phyloP scores from a whole-genome alignment of 2,797 vertebrate species.

The Acropternis orthonyx region DNA sequence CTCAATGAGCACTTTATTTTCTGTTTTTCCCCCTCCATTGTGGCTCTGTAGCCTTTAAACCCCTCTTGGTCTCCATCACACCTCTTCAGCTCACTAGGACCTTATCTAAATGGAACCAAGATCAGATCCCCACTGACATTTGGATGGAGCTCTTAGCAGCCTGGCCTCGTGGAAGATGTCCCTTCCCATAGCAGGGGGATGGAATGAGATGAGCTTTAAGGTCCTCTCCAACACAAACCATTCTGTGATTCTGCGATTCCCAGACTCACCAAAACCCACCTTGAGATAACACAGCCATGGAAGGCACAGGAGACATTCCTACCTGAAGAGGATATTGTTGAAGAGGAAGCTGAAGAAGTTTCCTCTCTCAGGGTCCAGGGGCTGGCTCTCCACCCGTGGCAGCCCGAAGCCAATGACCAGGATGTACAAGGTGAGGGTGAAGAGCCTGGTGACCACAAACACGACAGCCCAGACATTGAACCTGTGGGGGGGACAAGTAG shows the following conservation, averaged over 20 bases:
- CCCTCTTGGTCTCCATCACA: neutral
- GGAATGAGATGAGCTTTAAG: neutral
- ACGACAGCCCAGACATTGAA: constrained; percentile 92
- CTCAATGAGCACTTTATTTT: neutral
- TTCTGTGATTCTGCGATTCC: neutral
- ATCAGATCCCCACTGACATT: neutral
- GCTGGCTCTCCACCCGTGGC: constrained; percentile 87
- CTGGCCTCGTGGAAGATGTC: neutral
- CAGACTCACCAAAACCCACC: neutral
- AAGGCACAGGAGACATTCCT: neutral
- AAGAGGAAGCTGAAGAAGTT: constrained; percentile 80
- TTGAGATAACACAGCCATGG: neutral
- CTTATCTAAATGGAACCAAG: neutral
- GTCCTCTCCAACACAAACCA: neutral
- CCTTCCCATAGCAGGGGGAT: rapidly evolving
- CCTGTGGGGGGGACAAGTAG: constrained; percentile 68
- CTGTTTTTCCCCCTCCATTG: rapidly evolving
- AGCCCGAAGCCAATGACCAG: constrained; percentile 92
- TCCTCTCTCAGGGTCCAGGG: constrained; percentile 86
- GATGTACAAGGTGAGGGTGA: constrained; percentile 92
- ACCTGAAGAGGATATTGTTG: constrained; percentile 93
- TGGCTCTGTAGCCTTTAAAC: neutral
- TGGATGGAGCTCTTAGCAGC: neutral
- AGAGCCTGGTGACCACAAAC: constrained; percentile 91
- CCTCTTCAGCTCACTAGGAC: neutral